phyloP scores from a whole-genome alignment of 2,797 vertebrate genomes.

The Pristis pectinata region DNA sequence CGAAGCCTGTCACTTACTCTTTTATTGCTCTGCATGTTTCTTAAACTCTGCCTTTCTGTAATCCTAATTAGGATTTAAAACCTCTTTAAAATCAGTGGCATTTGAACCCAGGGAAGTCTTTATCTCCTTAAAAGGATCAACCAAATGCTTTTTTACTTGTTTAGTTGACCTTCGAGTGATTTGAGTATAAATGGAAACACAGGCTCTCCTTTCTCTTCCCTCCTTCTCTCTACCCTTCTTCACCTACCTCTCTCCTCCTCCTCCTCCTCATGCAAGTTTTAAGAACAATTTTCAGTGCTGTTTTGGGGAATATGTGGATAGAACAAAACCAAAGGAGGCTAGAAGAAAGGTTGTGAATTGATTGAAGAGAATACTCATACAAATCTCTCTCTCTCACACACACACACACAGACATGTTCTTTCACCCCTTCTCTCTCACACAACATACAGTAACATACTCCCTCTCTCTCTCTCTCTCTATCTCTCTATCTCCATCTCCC shows the following conservation, averaged over 20 bases:
- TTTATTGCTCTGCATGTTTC: neutral
- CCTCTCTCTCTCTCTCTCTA: too few species aligned
- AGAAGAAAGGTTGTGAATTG: neutral
- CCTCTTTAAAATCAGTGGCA: neutral
- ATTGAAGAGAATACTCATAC: neutral
- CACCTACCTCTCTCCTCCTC: too few species aligned
- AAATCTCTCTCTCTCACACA: neutral
- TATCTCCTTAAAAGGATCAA: neutral
- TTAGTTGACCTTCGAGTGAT: neutral
- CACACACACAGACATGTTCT: too few species aligned
- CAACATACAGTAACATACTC: too few species aligned
- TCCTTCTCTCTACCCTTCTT: neutral
- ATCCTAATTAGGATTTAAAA: constrained; percentile 5
- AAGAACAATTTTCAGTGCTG: neutral
- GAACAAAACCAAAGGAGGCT: neutral
- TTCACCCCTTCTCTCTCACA: too few species aligned
- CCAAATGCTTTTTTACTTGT: neutral
- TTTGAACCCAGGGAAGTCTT: neutral
- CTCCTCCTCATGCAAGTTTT: neutral
- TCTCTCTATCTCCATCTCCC: too few species aligned
- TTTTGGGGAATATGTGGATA: neutral
- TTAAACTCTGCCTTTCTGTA: neutral
- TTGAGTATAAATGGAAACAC: neutral
- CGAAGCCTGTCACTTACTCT: neutral
- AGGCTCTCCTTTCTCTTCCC: neutral